Base-by-base conservation (phyloP, 1,140 invertebrate genomes). In the Drosophila subpulchrella region DNA sequence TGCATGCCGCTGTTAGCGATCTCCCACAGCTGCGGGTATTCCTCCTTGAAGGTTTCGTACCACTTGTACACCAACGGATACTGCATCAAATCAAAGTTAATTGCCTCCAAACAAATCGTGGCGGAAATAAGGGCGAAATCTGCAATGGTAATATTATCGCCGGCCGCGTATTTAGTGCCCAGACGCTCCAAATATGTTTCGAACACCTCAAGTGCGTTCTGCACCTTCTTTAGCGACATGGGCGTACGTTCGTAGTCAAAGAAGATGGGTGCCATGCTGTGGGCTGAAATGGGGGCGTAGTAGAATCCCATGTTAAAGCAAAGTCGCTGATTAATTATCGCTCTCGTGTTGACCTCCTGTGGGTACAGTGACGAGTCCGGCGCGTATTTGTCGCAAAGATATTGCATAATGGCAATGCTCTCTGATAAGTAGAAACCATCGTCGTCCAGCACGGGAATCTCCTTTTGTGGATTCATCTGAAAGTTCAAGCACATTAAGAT, bases 401-500 rank as follows among this genome's bases (percentile, higher is more conserved):
- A 97, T 91, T 92, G 95, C 55, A 96, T 91, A 81, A 97, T 97
- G 0, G 96, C 96, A 74, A 95, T 95, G 77, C 95, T 96, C 92
- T 97, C 96, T 17, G 96, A 94, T 46, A 97, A 92, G 57, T 94
- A 93, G 75, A 96, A 95, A 17, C 96, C 96, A 77, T 95, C 93
- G 73, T 97, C 96, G 53, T 96, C 95, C 55, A 97, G 89, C 0
- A 96, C 95, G 0, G 96, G 96, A 73, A 96, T 96, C 93, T 96
- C 96, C 91, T 96, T 96, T 93, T 97, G 96, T 4, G 96, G 96
- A 93, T 96, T 96, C 92, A 95, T 93, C 96, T 96, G 85, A 39
- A 93, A 38, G 3, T 12, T 5, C 38, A 3, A 0, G 6, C 0
- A 1, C 1, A 17, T 10, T 15, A 34, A 6, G 3, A 24, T n/a